phyloP scores from a whole-genome alignment of 2,888 invertebrate species.

The Matsumyia berberina region DNA sequence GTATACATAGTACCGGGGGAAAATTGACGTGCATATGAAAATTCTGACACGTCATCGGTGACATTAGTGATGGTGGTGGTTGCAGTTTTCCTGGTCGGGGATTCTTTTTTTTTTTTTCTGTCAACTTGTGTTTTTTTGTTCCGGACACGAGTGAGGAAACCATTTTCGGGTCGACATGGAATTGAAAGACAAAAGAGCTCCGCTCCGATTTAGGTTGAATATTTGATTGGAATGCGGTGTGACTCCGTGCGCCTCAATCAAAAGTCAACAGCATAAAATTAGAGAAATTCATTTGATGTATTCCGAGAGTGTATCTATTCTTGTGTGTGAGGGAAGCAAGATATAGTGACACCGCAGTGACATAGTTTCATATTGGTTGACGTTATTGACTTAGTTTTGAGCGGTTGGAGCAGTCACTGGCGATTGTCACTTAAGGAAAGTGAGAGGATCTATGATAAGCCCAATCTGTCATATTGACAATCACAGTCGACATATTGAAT shows the following conservation, averaged over 20 bases:
- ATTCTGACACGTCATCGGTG: conserved; percentile 84
- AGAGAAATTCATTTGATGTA: conserved; percentile 42
- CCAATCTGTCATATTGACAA: too few relatives aligned
- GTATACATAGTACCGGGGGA: conserved; percentile 36
- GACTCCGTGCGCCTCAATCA: conserved; percentile 33
- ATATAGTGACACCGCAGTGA: neutral
- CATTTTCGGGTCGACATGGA: conserved; percentile 49
- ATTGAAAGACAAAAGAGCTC: conserved; percentile 41
- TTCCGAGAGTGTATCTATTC: neutral
- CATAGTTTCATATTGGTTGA: neutral
- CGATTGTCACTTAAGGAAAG: neutral
- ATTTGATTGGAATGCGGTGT: conserved; percentile 39
- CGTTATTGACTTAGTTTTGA: neutral
- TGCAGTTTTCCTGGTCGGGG: conserved; percentile 42
- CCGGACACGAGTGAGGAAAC: conserved; percentile 57
- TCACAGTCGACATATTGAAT: too few relatives aligned
- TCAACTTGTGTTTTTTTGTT: conserved; percentile 35
- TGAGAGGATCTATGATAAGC: neutral
- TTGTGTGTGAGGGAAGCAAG: neutral
- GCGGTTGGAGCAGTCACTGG: neutral
- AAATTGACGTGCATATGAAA: conserved; percentile 83
- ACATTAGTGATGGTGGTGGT: conserved; percentile 56
- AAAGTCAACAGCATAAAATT: conserved; percentile 37
- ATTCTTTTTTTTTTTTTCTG: conserved; percentile 38
- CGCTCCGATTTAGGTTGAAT: conserved; percentile 57